Base-by-base conservation (phyloP, 2,797 vertebrate genomes). In the Pogonophryne albipinna region DNA sequence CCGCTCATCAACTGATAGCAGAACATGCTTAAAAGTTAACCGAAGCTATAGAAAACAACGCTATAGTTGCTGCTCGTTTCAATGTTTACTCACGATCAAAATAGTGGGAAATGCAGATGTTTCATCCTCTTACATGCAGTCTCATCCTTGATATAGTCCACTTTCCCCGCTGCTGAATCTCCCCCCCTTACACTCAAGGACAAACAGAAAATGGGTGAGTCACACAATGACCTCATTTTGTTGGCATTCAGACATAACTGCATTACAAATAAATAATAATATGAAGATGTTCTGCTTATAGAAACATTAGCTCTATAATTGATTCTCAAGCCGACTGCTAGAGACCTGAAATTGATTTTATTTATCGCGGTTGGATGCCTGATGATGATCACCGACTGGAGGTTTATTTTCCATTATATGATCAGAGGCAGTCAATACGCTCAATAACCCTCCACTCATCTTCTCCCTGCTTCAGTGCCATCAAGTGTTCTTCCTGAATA, bases 321-420 rank as follows among this genome's bases (percentile, higher is more conserved):
- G 72, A 79, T 73, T 50, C 51, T 85, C 61, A 20, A 34, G 51
- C 16, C 19, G n/a, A 45, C 51, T 46, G 62, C 65, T 31, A 66
- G 70, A 27, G 70, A 58, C 27, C 15, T 57, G 11, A 15, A 4
- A 84, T 84, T 44, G 79, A 87, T 87, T 85, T 58, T 41, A 78
- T 76, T 57, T 16, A 47, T 78, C 23, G 51, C 6, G 15, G 61
- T 51, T 45, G 57, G 52, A 46, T 19, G 42, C 20, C 62, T 74
- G 82, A 56, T 68, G 59, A 76, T 81, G 62, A 83, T 81, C 85
- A 75, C 62, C 12, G 61, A 60, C 66, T 80, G 79, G 64, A 73
- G 79, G 49, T 84, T 88, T 85, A 85, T 83, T 81, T 85, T 85
- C 79, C 67, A 83, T 87, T 76, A 74, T 76, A 74, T 82, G 74